These are phyloP conservation scores for Leptonema lineaticorne DNA, from an alignment of 1,140 invertebrate species.

Conservation along the genomic window DNA sequence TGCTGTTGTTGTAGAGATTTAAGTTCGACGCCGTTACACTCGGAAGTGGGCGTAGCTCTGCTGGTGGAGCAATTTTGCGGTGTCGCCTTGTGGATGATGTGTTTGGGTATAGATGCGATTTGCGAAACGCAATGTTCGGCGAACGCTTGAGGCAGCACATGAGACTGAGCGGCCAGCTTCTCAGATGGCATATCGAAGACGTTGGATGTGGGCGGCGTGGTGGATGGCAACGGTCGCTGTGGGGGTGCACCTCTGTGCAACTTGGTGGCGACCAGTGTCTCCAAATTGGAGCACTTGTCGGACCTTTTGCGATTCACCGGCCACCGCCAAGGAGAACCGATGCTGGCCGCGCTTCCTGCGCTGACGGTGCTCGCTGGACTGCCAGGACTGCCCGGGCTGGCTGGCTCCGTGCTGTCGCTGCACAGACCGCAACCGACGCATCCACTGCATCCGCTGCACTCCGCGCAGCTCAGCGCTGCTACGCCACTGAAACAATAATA, in stretches of 20 bases:
- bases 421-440: conserved; percentile 47
- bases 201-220: neutral
- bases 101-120: conserved; percentile 35
- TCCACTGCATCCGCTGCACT: conserved; percentile 52
- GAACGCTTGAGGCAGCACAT: conserved; percentile 43
- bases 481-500: conserved; percentile 51
- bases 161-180: conserved; percentile 11
- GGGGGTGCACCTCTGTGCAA: conserved; percentile 5
- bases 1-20: conserved; percentile 44
- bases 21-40: conserved; percentile 43
- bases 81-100: conserved; percentile 27
- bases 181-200: conserved; percentile 25
- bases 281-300: conserved; percentile 30
- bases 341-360: conserved; percentile 41
- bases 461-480: conserved; percentile 55
- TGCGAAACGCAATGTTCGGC: conserved; percentile 48
- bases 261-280: conserved; percentile 20
- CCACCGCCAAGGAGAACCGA: conserved; percentile 2
- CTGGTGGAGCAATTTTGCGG: neutral
- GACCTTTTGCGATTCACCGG: conserved; percentile 9
- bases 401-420: conserved; percentile 66
- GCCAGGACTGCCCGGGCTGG: conserved; percentile 73
- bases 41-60: conserved; percentile 46
- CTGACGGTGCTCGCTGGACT: conserved; percentile 49
- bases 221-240: neutral